Evolutionary conservation across 2,797 vertebrate genomes (phyloP).

Genomic region (Pseudocheirus occidentalis): DNA sequence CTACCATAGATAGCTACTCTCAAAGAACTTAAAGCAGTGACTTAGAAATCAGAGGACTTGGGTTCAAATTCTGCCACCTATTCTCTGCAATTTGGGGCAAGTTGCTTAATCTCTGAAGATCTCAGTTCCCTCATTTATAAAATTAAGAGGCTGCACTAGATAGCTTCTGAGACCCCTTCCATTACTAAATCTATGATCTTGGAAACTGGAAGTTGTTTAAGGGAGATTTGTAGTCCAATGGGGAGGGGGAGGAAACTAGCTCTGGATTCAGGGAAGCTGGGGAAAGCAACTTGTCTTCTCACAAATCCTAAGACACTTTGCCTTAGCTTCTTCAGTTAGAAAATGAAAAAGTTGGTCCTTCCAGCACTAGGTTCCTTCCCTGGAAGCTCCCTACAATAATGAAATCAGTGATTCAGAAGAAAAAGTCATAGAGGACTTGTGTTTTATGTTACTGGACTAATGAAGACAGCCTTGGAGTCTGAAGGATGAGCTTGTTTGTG

Average conservation of each 20-base stretch:
- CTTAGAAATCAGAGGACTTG: background rate
- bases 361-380: background rate
- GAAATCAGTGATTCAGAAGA: background rate
- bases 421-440: background rate
- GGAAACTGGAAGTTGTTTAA: background rate
- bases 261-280: background rate
- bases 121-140: background rate
- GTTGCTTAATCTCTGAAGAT: background rate
- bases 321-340: background rate
- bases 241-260: background rate
- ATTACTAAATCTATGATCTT: background rate
- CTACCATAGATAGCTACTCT: background rate
- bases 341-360: background rate
- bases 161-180: background rate
- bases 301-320: background rate
- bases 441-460: background rate
- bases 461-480: background rate
- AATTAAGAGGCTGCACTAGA: background rate
- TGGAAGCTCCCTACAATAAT: background rate
- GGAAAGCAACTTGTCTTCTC: background rate
- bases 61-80: background rate
- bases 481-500: background rate
- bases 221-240: background rate
- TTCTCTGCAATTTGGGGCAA: background rate
- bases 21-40: background rate